These are phyloP conservation scores for Pyrgus malvae DNA, from an alignment of 2,888 invertebrate species.

Conservation along the genomic window DNA sequence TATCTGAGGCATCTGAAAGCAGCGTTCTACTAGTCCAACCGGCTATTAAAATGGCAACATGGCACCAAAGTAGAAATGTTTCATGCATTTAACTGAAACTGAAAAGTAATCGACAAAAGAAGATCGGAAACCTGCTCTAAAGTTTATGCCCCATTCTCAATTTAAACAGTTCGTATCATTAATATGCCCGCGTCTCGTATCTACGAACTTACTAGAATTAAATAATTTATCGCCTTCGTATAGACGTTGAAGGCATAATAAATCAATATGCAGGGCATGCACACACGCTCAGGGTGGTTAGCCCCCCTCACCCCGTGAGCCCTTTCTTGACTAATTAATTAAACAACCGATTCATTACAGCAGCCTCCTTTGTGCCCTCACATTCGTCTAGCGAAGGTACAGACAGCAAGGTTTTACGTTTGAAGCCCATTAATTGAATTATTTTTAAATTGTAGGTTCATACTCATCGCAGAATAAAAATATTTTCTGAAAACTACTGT, in stretches of 20 bases:
- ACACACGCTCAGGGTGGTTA: conserved; percentile 55
- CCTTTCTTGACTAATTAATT: conserved; percentile 86
- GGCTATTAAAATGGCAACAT: too few species aligned
- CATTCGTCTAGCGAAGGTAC: conserved; percentile 73
- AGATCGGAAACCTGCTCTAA: too few species aligned
- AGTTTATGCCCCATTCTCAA: background rate
- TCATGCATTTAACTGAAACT: too few species aligned
- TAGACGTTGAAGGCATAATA: conserved; percentile 70
- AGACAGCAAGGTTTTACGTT: conserved; percentile 48
- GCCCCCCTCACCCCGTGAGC: conserved; percentile 44
- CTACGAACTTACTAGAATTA: conserved; percentile 73
- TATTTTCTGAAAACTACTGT: too few species aligned
- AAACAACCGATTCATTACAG: conserved; percentile 89
- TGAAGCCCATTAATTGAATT: conserved; percentile 28
- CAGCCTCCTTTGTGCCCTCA: conserved; percentile 78
- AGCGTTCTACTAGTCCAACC: too few species aligned
- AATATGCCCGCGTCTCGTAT: conserved; percentile 34
- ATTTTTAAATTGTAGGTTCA: background rate
- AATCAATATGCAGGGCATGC: conserved; percentile 81
- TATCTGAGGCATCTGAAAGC: too few species aligned
- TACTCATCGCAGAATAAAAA: too few species aligned
- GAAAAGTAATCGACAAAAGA: too few species aligned
- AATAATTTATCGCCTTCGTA: conserved; percentile 74
- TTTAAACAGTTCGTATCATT: conserved; percentile 16
- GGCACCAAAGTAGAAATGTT: too few species aligned